These are phyloP conservation scores for Stigmatopora nigra DNA, from an alignment of 2,113 vertebrate species.

Conservation along the genomic window DNA sequence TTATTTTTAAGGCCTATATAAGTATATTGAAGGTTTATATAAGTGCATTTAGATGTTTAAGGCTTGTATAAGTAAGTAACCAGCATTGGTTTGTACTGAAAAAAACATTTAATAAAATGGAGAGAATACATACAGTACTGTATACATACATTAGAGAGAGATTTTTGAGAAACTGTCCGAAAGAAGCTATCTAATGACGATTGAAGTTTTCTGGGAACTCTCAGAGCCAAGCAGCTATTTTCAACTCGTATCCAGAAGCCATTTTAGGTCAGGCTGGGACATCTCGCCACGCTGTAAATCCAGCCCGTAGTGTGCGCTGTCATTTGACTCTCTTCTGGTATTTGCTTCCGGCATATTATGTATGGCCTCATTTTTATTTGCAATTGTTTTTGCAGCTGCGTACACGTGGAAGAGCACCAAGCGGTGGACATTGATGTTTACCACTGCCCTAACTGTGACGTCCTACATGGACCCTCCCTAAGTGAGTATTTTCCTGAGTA, in stretches of 20 bases:
- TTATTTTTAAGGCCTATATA: no score
- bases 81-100: no score
- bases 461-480: constrained; percentile 83
- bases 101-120: no score
- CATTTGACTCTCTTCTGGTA: background rate
- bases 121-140: no score
- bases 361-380: no score
- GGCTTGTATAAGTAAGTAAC: no score
- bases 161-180: no score
- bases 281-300: background rate
- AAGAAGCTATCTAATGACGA: no score
- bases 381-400: constrained; percentile 76
- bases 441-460: constrained; percentile 95
- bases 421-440: constrained; percentile 97
- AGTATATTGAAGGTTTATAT: no score
- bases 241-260: background rate
- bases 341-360: background rate
- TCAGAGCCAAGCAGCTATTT: background rate
- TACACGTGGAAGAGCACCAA: constrained; percentile 95
- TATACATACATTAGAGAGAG: no score
- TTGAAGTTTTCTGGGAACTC: no score
- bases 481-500: constrained; percentile 75
- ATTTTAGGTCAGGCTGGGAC: constrained; percentile 18
- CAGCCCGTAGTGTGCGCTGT: background rate
- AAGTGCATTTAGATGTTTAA: no score